Evolutionary conservation across 30 jellyfish, hydroid and myxozoan genomes (phyloP).

Genomic region (Sanderia malayensis): DNA sequence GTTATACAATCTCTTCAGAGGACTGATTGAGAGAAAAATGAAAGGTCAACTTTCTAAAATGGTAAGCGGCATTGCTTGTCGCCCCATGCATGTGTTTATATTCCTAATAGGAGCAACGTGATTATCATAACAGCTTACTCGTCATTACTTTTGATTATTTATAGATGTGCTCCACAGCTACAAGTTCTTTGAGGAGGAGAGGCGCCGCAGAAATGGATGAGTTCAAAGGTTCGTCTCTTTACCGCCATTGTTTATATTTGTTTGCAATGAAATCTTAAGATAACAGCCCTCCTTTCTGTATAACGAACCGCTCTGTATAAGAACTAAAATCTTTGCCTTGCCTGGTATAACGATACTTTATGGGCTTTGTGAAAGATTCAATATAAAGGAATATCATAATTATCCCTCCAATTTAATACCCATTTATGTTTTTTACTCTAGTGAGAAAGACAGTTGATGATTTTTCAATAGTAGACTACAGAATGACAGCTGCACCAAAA

Average conservation of each 20-base stretch:
- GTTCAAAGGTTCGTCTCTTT: constrained; percentile 24
- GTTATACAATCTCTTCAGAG: constrained; percentile 43
- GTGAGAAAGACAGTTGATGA: constrained; percentile 57
- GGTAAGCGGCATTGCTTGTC: constrained; percentile 21
- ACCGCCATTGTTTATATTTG: neutral
- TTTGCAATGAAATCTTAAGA: no score
- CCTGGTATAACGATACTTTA: no score
- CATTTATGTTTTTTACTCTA: constrained; percentile 16
- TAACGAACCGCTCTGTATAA: no score
- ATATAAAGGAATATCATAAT: no score
- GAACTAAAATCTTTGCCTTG: no score
- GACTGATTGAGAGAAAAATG: constrained; percentile 18
- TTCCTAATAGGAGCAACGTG: no score
- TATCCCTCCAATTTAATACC: no score
- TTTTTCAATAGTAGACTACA: constrained; percentile 62
- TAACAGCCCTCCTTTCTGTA: no score
- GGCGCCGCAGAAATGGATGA: constrained; percentile 42
- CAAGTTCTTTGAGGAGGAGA: constrained; percentile 23
- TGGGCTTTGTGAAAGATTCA: no score
- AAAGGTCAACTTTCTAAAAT: constrained; percentile 22
- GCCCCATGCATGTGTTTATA: no score
- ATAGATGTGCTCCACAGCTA: constrained; percentile 60
- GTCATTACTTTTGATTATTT: no score
- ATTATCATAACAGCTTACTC: no score
- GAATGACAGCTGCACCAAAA: constrained; percentile 66